phyloP scores from a whole-genome alignment of 2,113 vertebrate species.

The Platysternon megacephalum region DNA sequence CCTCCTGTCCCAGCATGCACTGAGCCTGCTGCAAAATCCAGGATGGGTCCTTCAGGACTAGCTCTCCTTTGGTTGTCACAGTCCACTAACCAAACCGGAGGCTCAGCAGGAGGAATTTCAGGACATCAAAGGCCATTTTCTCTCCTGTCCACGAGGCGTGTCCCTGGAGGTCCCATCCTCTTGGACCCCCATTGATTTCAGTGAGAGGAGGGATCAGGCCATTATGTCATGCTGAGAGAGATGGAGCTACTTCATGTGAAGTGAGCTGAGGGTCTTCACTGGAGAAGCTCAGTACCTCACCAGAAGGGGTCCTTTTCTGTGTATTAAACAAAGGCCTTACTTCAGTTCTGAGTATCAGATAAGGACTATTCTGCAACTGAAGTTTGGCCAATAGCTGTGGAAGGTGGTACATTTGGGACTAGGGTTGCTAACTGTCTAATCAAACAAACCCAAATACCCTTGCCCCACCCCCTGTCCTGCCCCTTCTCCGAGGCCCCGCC shows the following conservation, averaged over 20 bases:
- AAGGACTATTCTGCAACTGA: too few relatives aligned
- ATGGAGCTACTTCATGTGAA: not conserved
- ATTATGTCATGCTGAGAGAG: not conserved
- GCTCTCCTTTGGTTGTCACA: not conserved
- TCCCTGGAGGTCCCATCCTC: not conserved
- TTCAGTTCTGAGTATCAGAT: too few relatives aligned
- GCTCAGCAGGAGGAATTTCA: not conserved
- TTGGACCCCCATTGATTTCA: not conserved
- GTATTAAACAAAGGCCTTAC: too few relatives aligned
- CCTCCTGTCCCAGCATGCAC: not conserved
- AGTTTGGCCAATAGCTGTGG: too few relatives aligned
- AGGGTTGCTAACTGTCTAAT: too few relatives aligned
- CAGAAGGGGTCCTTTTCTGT: too few relatives aligned
- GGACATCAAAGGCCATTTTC: not conserved
- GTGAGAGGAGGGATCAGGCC: not conserved
- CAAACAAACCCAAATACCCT: too few relatives aligned
- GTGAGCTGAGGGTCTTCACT: too few relatives aligned
- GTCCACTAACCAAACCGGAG: not conserved
- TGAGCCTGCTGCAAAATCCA: not conserved
- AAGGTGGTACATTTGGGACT: too few relatives aligned
- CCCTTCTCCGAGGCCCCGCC: too few relatives aligned
- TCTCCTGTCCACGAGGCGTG: not conserved
- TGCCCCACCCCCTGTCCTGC: too few relatives aligned
- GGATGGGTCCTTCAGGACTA: not conserved
- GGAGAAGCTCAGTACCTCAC: too few relatives aligned